Percentiles rank a stretch among this genome's conserved stretches.
Evolutionary conservation across 2,113 vertebrate species (phyloP).

Genomic region (Paratilapia polleni): DNA sequence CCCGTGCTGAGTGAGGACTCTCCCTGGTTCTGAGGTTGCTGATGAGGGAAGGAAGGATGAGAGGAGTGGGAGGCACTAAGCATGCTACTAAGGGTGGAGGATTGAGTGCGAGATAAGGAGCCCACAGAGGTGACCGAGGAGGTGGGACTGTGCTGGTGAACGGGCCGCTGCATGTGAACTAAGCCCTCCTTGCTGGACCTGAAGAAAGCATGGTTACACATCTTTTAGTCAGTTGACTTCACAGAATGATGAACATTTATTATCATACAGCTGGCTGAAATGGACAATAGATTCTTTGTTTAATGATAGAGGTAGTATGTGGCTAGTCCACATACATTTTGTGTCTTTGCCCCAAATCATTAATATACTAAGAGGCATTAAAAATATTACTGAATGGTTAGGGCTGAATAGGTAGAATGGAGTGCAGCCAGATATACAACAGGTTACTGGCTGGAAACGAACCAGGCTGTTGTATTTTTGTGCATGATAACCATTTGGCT

Average conservation of each 20-base stretch:
- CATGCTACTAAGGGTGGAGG: constrained; percentile 86
- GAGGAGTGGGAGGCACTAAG: constrained; percentile 81
- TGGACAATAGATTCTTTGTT: background rate
- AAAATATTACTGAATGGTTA: no score
- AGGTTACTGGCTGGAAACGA: no score
- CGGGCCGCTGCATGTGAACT: constrained; percentile 81
- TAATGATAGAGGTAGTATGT: background rate
- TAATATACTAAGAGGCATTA: no score
- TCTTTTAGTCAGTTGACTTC: background rate
- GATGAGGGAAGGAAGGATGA: constrained; percentile 60
- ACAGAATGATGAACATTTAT: background rate
- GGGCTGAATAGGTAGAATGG: no score
- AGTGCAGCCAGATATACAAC: no score
- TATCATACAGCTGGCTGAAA: background rate
- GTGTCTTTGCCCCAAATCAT: background rate
- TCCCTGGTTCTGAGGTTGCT: constrained; percentile 64
- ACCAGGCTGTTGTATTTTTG: no score
- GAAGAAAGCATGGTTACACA: constrained; percentile 53
- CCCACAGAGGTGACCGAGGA: constrained; percentile 94
- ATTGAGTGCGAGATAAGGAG: constrained; percentile 91
- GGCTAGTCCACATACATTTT: background rate
- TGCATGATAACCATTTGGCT: no score
- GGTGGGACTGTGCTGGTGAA: constrained; percentile 94
- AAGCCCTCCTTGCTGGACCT: constrained; percentile 90
- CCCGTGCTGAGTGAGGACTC: constrained; percentile 39